Conservation (phyloP, 1,140 invertebrate species). For the Drosophila pseudoobscura region DNA sequence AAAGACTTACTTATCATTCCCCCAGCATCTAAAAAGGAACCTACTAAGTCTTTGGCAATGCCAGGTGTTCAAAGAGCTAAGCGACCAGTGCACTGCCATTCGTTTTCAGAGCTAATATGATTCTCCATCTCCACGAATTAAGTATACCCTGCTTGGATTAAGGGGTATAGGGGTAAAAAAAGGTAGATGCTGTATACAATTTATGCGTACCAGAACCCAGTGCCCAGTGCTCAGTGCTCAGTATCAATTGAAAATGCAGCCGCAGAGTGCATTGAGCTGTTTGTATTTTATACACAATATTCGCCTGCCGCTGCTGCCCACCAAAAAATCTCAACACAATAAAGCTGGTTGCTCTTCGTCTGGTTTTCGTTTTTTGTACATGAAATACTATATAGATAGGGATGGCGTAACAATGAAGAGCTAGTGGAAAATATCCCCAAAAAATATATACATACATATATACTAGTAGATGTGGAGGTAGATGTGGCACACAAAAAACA, state of each 20-base stretch:
- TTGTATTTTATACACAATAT: constrained; percentile 39
- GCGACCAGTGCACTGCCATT: no score
- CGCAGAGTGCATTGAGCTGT: constrained; percentile 59
- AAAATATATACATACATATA: not conserved
- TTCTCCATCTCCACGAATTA: no score
- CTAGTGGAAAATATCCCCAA: constrained; percentile 33
- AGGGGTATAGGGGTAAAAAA: no score
- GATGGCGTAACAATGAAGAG: constrained; percentile 49
- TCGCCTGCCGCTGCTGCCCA: constrained; percentile 6
- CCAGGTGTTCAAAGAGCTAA: no score
- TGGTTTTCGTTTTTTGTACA: constrained; percentile 20
- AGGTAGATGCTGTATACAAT: no score
- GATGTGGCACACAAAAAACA: constrained; percentile 50
- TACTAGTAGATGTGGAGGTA: constrained; percentile 16
- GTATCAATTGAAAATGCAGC: constrained; percentile 62
- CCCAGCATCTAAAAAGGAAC: no score
- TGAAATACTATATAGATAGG: constrained; percentile 28
- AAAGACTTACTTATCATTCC: no score
- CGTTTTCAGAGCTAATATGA: no score
- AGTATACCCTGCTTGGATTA: no score
- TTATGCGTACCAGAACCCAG: no score
- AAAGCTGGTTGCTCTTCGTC: constrained; percentile 39
- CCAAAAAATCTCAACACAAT: constrained; percentile 73
- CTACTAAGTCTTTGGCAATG: no score
- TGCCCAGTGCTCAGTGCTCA: not conserved